Base-by-base conservation (phyloP, 2,888 invertebrate species). In the Ypsolopha sequella region DNA sequence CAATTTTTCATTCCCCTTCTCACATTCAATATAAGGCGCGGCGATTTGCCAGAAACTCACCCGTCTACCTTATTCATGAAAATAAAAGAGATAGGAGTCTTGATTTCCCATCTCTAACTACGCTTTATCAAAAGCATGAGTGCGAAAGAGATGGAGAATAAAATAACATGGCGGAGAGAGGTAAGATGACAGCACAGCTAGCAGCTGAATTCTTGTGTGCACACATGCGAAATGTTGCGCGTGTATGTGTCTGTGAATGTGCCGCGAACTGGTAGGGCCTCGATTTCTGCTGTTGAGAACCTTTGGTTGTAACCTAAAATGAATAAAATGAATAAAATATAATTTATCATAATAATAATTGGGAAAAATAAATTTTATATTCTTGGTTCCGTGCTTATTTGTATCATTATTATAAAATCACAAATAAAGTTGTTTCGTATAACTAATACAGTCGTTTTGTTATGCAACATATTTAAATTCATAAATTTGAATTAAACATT, bases 91-190 rank as follows among this genome's bases (percentile, higher is more conserved):
- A 73, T 65, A 65, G 60, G 59, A 54, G 50, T 56, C 36, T 41
- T 35, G 36, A 47, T 41, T 43, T 33, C 11, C 53, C 13, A 14
- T 41, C 47, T 52, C 48, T 36, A 14, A 52, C 55, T 57, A 55
- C 46, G 48, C 58, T 53, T 56, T 58, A 46, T 46, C 41, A 58
- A 48, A 35, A 36, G 36, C 24, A 7, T 38, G 44, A 34, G 62
- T 52, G 58, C 11, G 68, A 81, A 57, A 64, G 73, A 70, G 80
- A 81, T 59, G 63, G 65, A 58, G 58, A 58, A 66, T 61, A 66
- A 76, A 78, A 70, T 75, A 82, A 81, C 68, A 82, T 82, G 82
- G 84, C 82, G 80, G 66, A 70, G 68, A 63, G 68, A 63, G 66
- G 65, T 64, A 66, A 68, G 67, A 67, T 63, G 66, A 73, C 68